Percentiles rank a stretch among this genome's conserved stretches.
These are phyloP conservation scores for Rhagologus leucostigma DNA, from an alignment of 2,113 vertebrate genomes.

Conservation along the genomic window DNA sequence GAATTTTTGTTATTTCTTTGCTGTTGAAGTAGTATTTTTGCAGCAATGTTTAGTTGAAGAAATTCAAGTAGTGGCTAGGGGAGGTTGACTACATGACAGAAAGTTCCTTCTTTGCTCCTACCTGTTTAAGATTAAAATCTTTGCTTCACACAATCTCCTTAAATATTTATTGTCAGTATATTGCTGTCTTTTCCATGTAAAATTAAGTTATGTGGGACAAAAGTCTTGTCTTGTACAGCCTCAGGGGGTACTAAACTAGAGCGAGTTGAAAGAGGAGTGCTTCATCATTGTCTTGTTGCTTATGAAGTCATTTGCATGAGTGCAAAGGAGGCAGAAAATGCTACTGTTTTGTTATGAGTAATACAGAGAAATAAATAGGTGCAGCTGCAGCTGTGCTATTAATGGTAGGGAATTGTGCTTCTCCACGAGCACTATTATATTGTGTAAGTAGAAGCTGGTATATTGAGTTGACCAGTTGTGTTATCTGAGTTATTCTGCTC, in stretches of 20 bases:
- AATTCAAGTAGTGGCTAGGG: not conserved
- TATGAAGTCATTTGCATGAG: not conserved
- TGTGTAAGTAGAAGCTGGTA: not conserved
- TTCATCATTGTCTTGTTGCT: not conserved
- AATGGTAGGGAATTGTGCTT: not conserved
- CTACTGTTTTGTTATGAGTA: not conserved
- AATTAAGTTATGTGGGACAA: not conserved
- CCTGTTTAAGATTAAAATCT: not conserved
- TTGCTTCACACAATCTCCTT: not conserved
- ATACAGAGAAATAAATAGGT: not conserved
- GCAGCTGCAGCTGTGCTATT: not conserved
- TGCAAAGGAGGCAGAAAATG: not conserved
- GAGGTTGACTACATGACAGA: not conserved
- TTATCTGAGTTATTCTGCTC: not conserved
- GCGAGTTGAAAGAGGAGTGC: rapidly evolving
- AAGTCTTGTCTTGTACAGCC: not conserved
- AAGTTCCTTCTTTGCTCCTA: not conserved
- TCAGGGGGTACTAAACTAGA: not conserved
- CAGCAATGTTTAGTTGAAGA: not conserved
- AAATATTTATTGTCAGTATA: not conserved
- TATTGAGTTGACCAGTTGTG: not conserved
- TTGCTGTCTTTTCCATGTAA: not conserved
- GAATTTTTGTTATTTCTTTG: not conserved
- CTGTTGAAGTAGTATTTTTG: not conserved
- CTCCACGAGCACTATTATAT: not conserved